Conservation (phyloP, 2,113 vertebrate species). For the Neogobius melanostomus region DNA sequence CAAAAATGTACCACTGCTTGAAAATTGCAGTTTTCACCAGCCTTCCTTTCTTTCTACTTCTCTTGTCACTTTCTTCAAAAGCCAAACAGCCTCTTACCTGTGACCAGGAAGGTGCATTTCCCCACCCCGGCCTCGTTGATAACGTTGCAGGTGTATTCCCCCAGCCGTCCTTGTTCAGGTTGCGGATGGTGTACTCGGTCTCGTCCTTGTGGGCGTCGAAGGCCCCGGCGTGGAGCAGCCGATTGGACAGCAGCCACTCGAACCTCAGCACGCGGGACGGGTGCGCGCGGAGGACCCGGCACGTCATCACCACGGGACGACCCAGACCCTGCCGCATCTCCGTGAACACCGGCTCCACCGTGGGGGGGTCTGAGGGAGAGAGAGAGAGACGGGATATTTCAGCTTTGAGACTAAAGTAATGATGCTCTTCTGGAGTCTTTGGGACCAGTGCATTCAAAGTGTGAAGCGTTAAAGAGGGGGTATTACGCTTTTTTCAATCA, state of each 20-base stretch:
- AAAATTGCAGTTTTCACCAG: no score
- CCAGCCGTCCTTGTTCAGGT: slow-evolving; percentile 86
- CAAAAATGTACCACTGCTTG: no score
- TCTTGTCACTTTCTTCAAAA: neutral
- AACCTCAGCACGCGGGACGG: slow-evolving; percentile 91
- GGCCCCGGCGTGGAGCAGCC: slow-evolving; percentile 84
- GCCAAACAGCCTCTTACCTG: slow-evolving; percentile 76
- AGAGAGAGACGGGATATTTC: slow-evolving; percentile 24
- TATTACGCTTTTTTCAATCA: no score
- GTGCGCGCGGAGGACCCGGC: slow-evolving; percentile 88
- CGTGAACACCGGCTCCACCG: slow-evolving; percentile 87
- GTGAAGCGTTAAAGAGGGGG: no score
- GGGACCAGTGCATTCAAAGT: no score
- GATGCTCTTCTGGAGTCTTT: neutral
- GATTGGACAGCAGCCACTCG: slow-evolving; percentile 91
- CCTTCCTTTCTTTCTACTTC: no score
- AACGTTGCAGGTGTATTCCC: slow-evolving; percentile 94
- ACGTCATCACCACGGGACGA: slow-evolving; percentile 88
- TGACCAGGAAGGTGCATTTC: slow-evolving; percentile 93
- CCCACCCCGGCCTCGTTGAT: slow-evolving; percentile 94
- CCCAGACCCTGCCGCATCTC: slow-evolving; percentile 94
- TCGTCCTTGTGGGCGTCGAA: slow-evolving; percentile 88
- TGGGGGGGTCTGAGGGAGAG: slow-evolving; percentile 84
- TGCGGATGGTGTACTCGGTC: slow-evolving; percentile 86
- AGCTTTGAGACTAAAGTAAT: slow-evolving; percentile 39